Conservation (phyloP, 1,140 invertebrate genomes). For the Anthonomus grandis region DNA sequence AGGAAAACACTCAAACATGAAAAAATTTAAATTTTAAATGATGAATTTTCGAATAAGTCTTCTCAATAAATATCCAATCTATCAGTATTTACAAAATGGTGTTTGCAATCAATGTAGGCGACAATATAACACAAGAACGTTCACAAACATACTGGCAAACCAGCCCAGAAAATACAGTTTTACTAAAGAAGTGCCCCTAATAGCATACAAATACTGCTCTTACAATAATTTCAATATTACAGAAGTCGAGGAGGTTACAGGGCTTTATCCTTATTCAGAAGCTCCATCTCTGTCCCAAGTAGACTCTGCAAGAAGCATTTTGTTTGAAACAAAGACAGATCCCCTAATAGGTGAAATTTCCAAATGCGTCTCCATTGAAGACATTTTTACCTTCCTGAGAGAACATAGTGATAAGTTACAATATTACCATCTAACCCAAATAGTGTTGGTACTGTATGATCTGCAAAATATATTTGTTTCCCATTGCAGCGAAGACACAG, state of each 20-base stretch:
- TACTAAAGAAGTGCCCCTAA: too few relatives aligned
- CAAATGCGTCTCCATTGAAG: slow-evolving; percentile 36
- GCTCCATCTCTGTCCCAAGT: not conserved
- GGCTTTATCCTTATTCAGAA: slow-evolving; percentile 17
- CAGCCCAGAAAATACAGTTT: too few relatives aligned
- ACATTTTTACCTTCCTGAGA: slow-evolving; percentile 35
- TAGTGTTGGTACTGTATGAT: slow-evolving; percentile 39
- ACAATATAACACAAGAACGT: too few relatives aligned
- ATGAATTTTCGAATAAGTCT: slow-evolving; percentile 8
- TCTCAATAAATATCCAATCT: not conserved
- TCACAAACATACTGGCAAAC: too few relatives aligned
- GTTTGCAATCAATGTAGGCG: too few relatives aligned
- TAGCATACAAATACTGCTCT: not conserved
- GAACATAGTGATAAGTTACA: slow-evolving; percentile 26
- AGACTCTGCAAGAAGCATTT: slow-evolving; percentile 19
- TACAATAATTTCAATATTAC: not conserved
- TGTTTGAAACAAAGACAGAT: slow-evolving; percentile 35
- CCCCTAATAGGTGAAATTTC: slow-evolving; percentile 28
- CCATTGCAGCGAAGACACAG: slow-evolving; percentile 22
- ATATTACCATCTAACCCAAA: slow-evolving; percentile 34
- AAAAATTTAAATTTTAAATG: not conserved
- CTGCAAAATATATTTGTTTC: slow-evolving; percentile 37
- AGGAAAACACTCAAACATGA: not conserved
- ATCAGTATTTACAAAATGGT: not conserved
- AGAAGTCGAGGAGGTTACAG: slow-evolving; percentile 18